Evolutionary conservation across 2,888 invertebrate genomes (phyloP).

Genomic region (Hetaerina titia): DNA sequence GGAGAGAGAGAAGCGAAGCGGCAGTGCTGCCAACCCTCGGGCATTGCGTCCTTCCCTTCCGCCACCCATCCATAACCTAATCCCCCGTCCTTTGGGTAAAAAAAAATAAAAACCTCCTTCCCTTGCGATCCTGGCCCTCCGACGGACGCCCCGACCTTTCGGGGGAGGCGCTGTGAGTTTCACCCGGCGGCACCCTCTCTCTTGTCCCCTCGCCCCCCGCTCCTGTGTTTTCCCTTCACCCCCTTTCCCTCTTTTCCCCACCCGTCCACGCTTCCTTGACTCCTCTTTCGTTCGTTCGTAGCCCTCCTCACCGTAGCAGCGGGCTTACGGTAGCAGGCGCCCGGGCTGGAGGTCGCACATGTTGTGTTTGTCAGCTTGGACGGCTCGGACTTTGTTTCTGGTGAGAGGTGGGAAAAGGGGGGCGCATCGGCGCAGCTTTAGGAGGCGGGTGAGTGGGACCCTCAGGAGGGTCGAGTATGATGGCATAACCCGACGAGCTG

Average conservation of each 20-base stretch:
- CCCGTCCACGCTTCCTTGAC: no score
- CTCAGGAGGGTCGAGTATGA: background rate
- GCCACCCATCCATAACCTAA: slow-evolving; percentile 23
- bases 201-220: background rate
- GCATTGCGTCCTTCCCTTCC: background rate
- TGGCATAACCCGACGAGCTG: background rate
- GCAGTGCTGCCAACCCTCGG: slow-evolving; percentile 52
- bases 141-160: background rate
- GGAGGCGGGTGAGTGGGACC: background rate
- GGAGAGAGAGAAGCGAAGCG: background rate
- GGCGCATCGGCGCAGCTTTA: no score
- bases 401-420: background rate
- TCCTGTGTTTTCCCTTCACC: background rate
- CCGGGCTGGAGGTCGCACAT: no score
- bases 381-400: background rate
- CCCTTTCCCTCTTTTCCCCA: background rate
- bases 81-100: background rate
- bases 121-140: background rate
- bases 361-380: background rate
- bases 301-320: background rate
- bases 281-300: background rate
- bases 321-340: background rate
- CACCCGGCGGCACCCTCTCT: background rate
- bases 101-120: background rate
- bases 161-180: background rate